phyloP scores from a whole-genome alignment of 2,888 invertebrate genomes.

The Campoletis raptor region DNA sequence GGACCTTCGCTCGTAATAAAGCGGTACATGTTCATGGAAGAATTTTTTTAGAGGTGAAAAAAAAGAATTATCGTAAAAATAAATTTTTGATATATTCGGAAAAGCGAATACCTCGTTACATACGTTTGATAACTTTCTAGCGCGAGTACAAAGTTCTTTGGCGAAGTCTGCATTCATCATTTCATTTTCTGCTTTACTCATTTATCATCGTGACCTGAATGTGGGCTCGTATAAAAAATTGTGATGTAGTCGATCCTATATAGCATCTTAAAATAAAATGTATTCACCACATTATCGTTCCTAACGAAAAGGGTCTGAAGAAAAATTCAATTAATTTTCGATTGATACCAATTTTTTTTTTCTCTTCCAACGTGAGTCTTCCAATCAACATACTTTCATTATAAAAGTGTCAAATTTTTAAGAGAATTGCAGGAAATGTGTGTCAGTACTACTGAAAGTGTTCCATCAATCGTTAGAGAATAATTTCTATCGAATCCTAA shows the following conservation, averaged over 20 bases:
- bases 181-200: conserved; percentile 34
- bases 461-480: background rate
- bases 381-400: background rate
- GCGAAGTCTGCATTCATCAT: conserved; percentile 46
- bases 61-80: conserved; percentile 18
- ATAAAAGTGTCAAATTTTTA: conserved; percentile 29
- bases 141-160: conserved; percentile 26
- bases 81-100: conserved; percentile 24
- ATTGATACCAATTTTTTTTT: background rate
- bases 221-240: conserved; percentile 14
- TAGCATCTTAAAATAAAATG: background rate
- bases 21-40: conserved; percentile 7
- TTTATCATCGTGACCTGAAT: conserved; percentile 38
- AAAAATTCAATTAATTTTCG: background rate
- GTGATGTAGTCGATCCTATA: background rate
- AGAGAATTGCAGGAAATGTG: background rate
- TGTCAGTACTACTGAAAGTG: background rate
- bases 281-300: background rate
- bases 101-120: background rate
- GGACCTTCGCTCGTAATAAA: conserved; percentile 6
- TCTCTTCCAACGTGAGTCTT: background rate
- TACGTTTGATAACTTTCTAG: background rate
- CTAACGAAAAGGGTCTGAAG: background rate
- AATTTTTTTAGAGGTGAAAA: conserved; percentile 14
- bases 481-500: conserved; percentile 13